Evolutionary conservation across 2,113 vertebrate genomes (phyloP).

Genomic region (Oryzias woworae): DNA sequence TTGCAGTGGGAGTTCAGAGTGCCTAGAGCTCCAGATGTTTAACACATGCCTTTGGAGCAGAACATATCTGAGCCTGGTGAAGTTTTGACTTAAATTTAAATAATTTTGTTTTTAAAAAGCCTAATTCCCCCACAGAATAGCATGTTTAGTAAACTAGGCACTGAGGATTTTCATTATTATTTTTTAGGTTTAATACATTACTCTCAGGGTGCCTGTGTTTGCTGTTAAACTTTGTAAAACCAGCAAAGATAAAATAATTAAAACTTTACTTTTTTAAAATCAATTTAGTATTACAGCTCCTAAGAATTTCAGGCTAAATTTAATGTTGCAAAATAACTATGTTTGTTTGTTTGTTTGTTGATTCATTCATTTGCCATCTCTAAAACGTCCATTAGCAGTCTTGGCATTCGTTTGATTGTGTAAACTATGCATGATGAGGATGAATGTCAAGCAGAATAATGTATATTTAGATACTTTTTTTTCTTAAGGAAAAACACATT

Average conservation of each 20-base stretch:
- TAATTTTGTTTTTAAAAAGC: too few relatives aligned
- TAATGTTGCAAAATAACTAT: conserved; percentile 1
- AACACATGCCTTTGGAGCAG: too few relatives aligned
- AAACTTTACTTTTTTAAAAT: conserved; percentile 2
- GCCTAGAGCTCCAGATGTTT: too few relatives aligned
- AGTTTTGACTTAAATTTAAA: too few relatives aligned
- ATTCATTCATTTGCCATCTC: conserved; percentile 1
- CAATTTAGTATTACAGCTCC: conserved; percentile 38
- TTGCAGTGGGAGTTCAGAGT: too few relatives aligned
- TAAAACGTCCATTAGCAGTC: conserved; percentile 3
- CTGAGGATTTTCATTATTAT: background rate
- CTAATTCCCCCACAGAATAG: too few relatives aligned
- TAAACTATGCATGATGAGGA: conserved; percentile 23
- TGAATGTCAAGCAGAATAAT: conserved; percentile 27
- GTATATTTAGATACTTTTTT: conserved; percentile 45
- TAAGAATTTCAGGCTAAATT: conserved; percentile 16
- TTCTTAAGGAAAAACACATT: conserved; percentile 38
- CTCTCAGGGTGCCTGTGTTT: conserved; percentile 26
- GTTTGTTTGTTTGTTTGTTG: background rate
- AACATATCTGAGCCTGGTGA: too few relatives aligned
- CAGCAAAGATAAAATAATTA: background rate
- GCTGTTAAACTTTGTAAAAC: conserved; percentile 14
- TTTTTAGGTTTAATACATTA: conserved; percentile 11
- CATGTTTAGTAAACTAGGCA: too few relatives aligned
- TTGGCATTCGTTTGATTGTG: conserved; percentile 35